These are phyloP conservation scores for Genyomyrus donnyi DNA, from an alignment of 2,113 vertebrate genomes.

Conservation along the genomic window DNA sequence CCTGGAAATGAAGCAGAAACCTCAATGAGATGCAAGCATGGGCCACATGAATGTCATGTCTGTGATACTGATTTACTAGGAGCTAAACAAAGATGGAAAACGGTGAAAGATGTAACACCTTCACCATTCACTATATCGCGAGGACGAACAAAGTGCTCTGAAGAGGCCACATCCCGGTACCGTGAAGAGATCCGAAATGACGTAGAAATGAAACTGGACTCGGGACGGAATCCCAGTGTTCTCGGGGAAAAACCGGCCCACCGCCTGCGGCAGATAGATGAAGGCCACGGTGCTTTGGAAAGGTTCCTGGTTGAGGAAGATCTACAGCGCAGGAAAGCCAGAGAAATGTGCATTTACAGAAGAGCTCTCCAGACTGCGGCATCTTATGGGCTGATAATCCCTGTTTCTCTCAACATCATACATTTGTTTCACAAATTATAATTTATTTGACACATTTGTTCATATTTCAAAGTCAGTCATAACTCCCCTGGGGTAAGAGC, in stretches of 20 bases:
- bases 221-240: constrained; percentile 37
- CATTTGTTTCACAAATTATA: background rate
- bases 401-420: background rate
- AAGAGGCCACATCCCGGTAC: constrained; percentile 41
- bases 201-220: constrained; percentile 81
- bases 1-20: constrained; percentile 47
- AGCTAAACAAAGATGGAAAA: background rate
- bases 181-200: constrained; percentile 64
- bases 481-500: background rate
- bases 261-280: constrained; percentile 66
- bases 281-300: constrained; percentile 60
- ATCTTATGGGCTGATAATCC: background rate
- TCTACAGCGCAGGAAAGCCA: constrained; percentile 46
- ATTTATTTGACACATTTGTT: background rate
- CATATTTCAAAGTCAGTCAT: background rate
- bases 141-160: background rate
- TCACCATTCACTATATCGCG: background rate
- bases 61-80: background rate
- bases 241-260: constrained; percentile 55
- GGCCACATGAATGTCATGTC: background rate
- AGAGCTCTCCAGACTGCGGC: background rate
- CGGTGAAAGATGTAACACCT: background rate
- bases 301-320: constrained; percentile 58
- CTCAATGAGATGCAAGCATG: background rate
- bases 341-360: background rate